Evolutionary conservation across 2,113 vertebrate genomes (phyloP).

Genomic region (Solea senegalensis): DNA sequence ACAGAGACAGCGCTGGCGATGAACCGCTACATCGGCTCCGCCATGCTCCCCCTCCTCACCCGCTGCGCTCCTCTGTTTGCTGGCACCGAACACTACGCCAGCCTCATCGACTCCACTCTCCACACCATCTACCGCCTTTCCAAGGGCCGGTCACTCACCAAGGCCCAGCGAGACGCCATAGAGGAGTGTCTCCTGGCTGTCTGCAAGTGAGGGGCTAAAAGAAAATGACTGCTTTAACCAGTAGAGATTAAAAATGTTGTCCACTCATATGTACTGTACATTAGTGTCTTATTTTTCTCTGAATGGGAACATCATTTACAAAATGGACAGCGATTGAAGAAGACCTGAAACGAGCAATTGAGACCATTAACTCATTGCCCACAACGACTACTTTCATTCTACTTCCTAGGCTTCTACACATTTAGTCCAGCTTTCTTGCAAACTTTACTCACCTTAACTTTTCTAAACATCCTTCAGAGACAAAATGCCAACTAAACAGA

Average conservation of each 20-base stretch:
- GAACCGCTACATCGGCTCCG: slow-evolving; percentile 94
- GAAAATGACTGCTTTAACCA: background rate
- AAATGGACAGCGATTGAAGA: too few relatives aligned
- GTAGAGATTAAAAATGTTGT: background rate
- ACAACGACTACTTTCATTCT: too few relatives aligned
- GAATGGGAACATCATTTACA: too few relatives aligned
- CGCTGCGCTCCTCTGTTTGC: slow-evolving; percentile 95
- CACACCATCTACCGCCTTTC: slow-evolving; percentile 97
- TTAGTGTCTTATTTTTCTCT: too few relatives aligned
- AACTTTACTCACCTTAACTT: background rate
- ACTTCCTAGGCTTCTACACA: too few relatives aligned
- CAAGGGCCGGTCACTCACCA: slow-evolving; percentile 96
- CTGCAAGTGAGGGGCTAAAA: slow-evolving; percentile 86
- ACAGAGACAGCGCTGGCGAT: slow-evolving; percentile 95
- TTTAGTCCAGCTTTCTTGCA: slow-evolving; percentile 5
- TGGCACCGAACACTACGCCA: slow-evolving; percentile 91
- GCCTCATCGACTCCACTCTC: slow-evolving; percentile 92
- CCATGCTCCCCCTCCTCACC: slow-evolving; percentile 93
- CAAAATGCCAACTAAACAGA: slow-evolving; percentile 4
- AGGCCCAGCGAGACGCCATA: slow-evolving; percentile 96
- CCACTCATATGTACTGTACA: background rate
- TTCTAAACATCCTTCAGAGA: slow-evolving; percentile 3
- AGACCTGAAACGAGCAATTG: too few relatives aligned
- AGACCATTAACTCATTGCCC: too few relatives aligned
- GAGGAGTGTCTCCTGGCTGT: slow-evolving; percentile 95